Evolutionary conservation across 2,797 vertebrate species (phyloP).

Genomic region (Halcyon chelicuti): DNA sequence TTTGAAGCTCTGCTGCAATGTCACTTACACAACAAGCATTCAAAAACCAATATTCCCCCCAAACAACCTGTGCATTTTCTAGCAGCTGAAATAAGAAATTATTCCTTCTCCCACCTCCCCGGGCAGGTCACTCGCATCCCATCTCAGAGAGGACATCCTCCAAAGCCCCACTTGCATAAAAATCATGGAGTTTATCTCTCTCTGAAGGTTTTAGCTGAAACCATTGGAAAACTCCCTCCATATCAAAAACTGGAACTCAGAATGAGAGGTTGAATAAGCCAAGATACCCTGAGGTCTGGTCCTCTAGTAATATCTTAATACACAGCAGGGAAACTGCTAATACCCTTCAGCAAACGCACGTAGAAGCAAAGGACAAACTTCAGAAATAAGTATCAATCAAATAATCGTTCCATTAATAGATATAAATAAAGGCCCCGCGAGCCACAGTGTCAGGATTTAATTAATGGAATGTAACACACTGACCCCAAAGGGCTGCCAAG

Average conservation of each 20-base stretch:
- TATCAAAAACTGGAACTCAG: not conserved
- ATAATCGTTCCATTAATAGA: not conserved
- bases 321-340: not conserved
- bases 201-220: not conserved
- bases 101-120: not conserved
- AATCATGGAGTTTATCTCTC: fast-evolving
- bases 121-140: not conserved
- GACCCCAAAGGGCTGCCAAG: not conserved
- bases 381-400: not conserved
- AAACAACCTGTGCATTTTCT: not conserved
- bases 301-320: not conserved
- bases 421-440: not conserved
- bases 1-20: not conserved
- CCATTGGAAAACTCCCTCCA: not conserved
- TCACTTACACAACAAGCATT: not conserved
- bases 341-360: not conserved
- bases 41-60: no score
- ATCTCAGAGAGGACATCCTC: not conserved
- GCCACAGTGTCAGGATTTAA: not conserved
- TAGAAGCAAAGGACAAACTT: not conserved
- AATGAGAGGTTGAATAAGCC: not conserved
- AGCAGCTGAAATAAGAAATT: not conserved
- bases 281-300: not conserved
- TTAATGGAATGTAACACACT: not conserved
- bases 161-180: not conserved